Conservation (phyloP, 2,113 vertebrate species). For the Procavia capensis region DNA sequence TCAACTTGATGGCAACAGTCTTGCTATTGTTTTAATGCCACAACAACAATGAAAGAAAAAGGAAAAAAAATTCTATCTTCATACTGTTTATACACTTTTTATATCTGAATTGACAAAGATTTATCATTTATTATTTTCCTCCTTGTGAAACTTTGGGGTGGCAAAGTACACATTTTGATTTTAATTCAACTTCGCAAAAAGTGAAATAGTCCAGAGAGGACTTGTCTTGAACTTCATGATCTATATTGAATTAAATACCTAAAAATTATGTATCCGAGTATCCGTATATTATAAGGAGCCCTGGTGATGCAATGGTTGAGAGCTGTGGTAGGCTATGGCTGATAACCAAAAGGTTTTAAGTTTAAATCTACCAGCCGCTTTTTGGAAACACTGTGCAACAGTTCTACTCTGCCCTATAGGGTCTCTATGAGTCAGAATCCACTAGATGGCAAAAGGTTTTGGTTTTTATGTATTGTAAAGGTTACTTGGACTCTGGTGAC, state of each 20-base stretch:
- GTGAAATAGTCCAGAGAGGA: not conserved
- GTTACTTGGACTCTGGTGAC: too few relatives aligned
- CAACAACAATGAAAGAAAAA: not conserved
- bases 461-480: too few relatives aligned
- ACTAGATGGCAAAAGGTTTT: too few relatives aligned
- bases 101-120: not conserved
- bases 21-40: not conserved
- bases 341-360: too few relatives aligned
- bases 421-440: too few relatives aligned
- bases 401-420: too few relatives aligned
- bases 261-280: not conserved
- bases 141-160: not conserved
- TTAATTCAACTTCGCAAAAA: not conserved
- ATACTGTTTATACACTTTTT: not conserved
- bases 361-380: too few relatives aligned
- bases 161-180: not conserved
- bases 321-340: too few relatives aligned
- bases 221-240: not conserved
- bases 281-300: not conserved
- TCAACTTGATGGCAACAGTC: too few relatives aligned
- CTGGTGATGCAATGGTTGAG: too few relatives aligned
- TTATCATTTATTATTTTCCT: not conserved
- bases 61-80: not conserved
- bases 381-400: too few relatives aligned
- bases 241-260: not conserved